A percentile compares a stretch with the other conserved stretches of the same genome.
Conservation (phyloP, 2,113 vertebrate genomes). For the Eretmochelys imbricata region DNA sequence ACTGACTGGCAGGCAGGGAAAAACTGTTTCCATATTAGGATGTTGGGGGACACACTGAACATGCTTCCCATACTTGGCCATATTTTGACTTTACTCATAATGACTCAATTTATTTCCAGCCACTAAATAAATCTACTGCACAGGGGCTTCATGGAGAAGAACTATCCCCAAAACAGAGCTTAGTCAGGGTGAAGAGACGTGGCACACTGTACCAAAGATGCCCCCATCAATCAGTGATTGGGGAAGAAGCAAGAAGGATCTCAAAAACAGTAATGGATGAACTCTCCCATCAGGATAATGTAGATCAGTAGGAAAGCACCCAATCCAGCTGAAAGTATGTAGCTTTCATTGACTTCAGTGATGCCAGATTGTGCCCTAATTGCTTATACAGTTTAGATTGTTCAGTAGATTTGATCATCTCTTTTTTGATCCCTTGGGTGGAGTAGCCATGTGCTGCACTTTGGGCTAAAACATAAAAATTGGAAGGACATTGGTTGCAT, state of each 20-base stretch:
- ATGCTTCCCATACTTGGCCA: background rate
- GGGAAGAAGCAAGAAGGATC: background rate
- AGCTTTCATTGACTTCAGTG: too few species aligned
- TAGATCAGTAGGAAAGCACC: background rate
- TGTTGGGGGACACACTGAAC: background rate
- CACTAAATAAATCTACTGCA: background rate
- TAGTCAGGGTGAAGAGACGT: background rate
- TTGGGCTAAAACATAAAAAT: background rate
- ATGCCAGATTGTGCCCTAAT: too few species aligned
- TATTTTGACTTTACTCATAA: background rate
- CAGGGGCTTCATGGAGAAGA: background rate
- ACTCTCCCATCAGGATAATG: background rate
- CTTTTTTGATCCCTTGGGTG: slow-evolving; percentile 2
- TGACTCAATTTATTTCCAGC: background rate
- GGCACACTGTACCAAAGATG: background rate
- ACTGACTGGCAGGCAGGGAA: background rate
- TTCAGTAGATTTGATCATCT: background rate
- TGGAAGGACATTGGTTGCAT: background rate
- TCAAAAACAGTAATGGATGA: background rate
- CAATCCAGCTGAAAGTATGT: background rate
- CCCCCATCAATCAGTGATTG: background rate
- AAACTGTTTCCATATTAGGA: background rate
- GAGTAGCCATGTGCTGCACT: background rate
- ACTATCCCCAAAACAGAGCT: background rate
- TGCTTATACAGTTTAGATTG: background rate